Conservation (phyloP, 2,888 invertebrate genomes). For the Oxycera nigricornis region DNA sequence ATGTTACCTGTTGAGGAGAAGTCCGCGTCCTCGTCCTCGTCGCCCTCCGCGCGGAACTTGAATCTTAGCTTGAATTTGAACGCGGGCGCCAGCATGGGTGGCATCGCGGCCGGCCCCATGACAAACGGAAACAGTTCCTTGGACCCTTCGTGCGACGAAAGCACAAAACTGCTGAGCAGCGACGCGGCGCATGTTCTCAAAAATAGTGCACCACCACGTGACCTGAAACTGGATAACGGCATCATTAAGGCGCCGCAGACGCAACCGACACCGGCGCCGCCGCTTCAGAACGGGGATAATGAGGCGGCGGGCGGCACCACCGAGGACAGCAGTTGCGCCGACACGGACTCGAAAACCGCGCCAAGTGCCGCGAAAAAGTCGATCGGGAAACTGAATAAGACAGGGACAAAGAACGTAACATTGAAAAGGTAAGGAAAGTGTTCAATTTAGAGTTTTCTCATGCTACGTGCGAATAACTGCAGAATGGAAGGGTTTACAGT, state of each 20-base stretch:
- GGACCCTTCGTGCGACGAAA: constrained; percentile 44
- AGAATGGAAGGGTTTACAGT: no score
- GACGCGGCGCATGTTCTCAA: constrained; percentile 44
- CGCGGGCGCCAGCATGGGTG: constrained; percentile 44
- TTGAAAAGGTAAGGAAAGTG: constrained; percentile 57
- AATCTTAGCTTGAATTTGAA: constrained; percentile 50
- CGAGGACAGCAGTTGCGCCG: constrained; percentile 42
- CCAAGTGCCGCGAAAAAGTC: constrained; percentile 54
- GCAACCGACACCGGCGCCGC: constrained; percentile 34
- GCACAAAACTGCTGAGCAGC: constrained; percentile 43
- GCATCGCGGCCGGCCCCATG: constrained; percentile 26
- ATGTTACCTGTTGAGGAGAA: constrained; percentile 82
- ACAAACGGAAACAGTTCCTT: constrained; percentile 49
- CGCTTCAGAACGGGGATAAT: constrained; percentile 44
- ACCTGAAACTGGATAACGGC: constrained; percentile 43
- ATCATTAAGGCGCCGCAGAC: constrained; percentile 32
- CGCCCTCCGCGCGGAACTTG: constrained; percentile 56
- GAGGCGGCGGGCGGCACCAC: constrained; percentile 41
- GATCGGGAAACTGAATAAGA: constrained; percentile 55
- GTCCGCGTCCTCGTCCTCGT: constrained; percentile 69
- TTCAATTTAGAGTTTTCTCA: no score
- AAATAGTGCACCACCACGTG: constrained; percentile 38
- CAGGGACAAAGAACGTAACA: constrained; percentile 58
- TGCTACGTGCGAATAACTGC: no score
- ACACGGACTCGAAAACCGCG: constrained; percentile 55